Evolutionary conservation across 2,888 invertebrate genomes (phyloP), one percentile per base, ranked within the genome.

Genomic region (Pammene fasciana): DNA sequence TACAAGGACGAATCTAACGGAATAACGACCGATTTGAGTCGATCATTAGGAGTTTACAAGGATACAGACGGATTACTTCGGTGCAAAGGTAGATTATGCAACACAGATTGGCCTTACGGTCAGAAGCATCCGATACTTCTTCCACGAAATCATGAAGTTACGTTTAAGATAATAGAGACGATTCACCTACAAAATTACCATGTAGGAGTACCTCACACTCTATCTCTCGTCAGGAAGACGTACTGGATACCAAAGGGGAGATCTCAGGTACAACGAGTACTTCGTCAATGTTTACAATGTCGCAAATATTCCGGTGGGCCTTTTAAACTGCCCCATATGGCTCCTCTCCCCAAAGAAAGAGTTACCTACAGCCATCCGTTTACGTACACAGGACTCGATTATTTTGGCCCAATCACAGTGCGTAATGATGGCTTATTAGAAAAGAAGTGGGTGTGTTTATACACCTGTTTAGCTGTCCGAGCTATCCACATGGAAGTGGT

Each of bases 241-340:
- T 71, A 48, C n/a, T 71, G 71, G 67, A 68, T 71, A 14, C 64
- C 60, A 5, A 38, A 67, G 61, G 71, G 71, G 2, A 45, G 54
- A n/a, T 11, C 43, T n/a, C 55, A 60, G 16, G 60, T 71, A 0
- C 67, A 67, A 16, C 64, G 54, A 41, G 26, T 59, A 45, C n/a
- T 70, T n/a, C 50, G 13, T n/a, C 43, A 50, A 36, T 70, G 65
- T 13, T 9, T 50, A 7, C 18, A 16, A 4, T 50, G 50, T 7
- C 52, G 52, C 6, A 52, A 52, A 13, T 13, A 52, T 52, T 52
- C 52, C 5, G 52, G 52, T 34, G 52, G 52, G 6, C 52, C 52
- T 13, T 52, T 52, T 34, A 52, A 52, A 13, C 26, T 52, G 5
- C 26, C 57, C 13, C 59, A 26, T n/a, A 59, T 45, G 26, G 16